A percentile compares a stretch with the other conserved stretches of the same genome.
Evolutionary conservation across 2,888 invertebrate species (phyloP).

Genomic region (Portevinia maculata): DNA sequence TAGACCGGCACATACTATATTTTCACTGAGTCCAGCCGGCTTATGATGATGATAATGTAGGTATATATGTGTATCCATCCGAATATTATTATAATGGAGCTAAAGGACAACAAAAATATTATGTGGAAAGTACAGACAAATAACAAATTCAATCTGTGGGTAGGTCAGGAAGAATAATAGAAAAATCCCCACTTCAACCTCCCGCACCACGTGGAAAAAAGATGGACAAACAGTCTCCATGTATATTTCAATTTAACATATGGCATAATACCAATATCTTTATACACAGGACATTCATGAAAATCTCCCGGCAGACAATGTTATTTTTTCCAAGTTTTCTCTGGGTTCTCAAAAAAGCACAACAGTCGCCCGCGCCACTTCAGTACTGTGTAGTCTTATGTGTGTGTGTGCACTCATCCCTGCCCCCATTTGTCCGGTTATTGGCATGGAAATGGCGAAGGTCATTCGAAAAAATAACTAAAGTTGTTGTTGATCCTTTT

Average conservation of each 20-base stretch:
- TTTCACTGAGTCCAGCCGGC: constrained; percentile 36
- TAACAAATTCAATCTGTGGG: constrained; percentile 63
- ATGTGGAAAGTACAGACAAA: constrained; percentile 54
- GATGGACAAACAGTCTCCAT: constrained; percentile 34
- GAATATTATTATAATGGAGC: not conserved
- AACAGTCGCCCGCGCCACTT: constrained; percentile 20
- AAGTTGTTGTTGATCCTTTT: constrained; percentile 38
- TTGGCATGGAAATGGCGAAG: constrained; percentile 41
- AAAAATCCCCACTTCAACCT: constrained; percentile 27
- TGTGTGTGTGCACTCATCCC: not conserved
- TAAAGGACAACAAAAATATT: constrained; percentile 41
- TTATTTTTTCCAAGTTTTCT: constrained; percentile 52
- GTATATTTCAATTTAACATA: constrained; percentile 40
- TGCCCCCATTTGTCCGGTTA: constrained; percentile 16
- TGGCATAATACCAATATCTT: constrained; percentile 16
- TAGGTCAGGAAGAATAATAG: constrained; percentile 63
- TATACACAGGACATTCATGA: not conserved
- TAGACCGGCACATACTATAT: constrained; percentile 25
- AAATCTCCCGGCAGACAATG: constrained; percentile 52
- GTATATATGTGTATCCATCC: not conserved
- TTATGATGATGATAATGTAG: constrained; percentile 16
- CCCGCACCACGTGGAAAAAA: constrained; percentile 10
- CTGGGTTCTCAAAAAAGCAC: constrained; percentile 28
- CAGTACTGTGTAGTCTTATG: no score
- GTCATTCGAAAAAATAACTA: constrained; percentile 55